These are phyloP conservation scores for Felis chaus DNA, from an alignment of 2,113 vertebrate species.

Conservation along the genomic window DNA sequence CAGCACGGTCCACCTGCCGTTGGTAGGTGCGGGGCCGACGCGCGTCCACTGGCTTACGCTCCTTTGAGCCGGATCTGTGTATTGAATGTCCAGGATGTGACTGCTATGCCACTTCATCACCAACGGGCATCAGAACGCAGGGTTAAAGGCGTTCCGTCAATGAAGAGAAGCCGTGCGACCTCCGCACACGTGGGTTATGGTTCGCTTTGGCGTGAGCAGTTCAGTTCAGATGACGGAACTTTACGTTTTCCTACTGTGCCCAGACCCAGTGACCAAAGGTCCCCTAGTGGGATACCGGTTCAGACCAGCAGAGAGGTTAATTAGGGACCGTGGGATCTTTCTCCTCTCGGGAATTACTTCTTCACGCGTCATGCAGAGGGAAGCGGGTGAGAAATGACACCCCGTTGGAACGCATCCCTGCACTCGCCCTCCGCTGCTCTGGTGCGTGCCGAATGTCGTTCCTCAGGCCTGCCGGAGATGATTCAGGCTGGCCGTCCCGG, in stretches of 20 bases:
- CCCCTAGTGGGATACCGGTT: background rate
- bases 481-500: too few species aligned
- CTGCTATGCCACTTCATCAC: too few species aligned
- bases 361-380: rapidly evolving
- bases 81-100: background rate
- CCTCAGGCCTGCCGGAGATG: background rate
- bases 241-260: background rate
- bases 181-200: too few species aligned
- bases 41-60: too few species aligned
- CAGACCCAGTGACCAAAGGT: background rate
- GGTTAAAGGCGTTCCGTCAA: too few species aligned
- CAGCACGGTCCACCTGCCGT: background rate
- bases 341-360: background rate
- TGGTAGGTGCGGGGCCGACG: background rate
- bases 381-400: too few species aligned
- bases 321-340: background rate
- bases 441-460: rapidly evolving
- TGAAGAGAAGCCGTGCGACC: background rate
- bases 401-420: background rate
- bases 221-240: background rate
- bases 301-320: background rate
- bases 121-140: background rate
- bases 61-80: background rate
- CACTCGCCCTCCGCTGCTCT: background rate
- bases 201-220: rapidly evolving